Evolutionary conservation across 1,140 invertebrate genomes (phyloP), one percentile per base, ranked within the genome.

Genomic region (Drepana arcuata): DNA sequence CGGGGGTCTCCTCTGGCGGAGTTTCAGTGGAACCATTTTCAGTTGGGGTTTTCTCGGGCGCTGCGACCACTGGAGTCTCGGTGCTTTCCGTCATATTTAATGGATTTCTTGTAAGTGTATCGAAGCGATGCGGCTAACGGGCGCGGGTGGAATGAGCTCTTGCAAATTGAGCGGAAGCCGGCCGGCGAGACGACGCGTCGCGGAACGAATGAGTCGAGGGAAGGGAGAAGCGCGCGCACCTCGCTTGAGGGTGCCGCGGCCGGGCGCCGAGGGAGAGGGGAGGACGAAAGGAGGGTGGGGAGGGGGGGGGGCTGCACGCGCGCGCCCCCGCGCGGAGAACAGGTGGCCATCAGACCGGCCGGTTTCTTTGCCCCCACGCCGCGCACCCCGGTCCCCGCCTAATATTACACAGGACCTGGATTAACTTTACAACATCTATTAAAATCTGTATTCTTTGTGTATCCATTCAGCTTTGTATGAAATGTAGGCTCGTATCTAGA

Each of bases 1-100:
- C 80, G 35, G 66, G 80, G 10, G 70, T 74, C 34, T 87, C 85
- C 36, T 88, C 87, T 16, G 83, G 80, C 10, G 78, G 69, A 2
- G 66, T 77, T 43, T 83, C 79, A 32, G 75, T 71, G 41, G 72
- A 69, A 18, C 75, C 85, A 72, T 78, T 86, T 64, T 75, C 84
- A 54, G 69, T 83, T 34, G 67, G 83, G 36, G 77, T 74, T 48
- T 70, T 74, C 29, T 84, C 79, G 37, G 84, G 73, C 55, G 75
- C 79, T n/a, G 84, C 67, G 40, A 77, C 77, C 48, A 74, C 78
- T 23, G 82, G 67, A 47, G 80, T 70, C 35, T 84, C 82, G 36
- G 78, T 84, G 58, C 73, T 84, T 53, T 84, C 82, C 60, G 80
- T 83, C 80, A 84, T 83, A 39, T 64, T 40, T 62, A 27, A 16